Percentiles rank a stretch among this genome's conserved stretches.
phyloP scores from a whole-genome alignment of 2,888 invertebrate species.

The Odontocerum albicorne region DNA sequence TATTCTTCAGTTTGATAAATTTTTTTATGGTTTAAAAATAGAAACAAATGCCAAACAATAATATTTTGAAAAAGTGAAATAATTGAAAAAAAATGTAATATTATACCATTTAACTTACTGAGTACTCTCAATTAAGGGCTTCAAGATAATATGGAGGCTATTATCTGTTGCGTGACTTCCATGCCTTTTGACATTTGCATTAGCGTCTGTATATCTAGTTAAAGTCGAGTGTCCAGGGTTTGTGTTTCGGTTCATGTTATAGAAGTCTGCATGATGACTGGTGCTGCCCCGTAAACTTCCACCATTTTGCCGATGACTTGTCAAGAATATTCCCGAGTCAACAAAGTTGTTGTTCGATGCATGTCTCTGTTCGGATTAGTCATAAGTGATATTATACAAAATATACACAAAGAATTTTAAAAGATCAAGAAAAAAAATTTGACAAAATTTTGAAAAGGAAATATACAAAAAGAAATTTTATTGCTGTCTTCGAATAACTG shows the following conservation, averaged over 20 bases:
- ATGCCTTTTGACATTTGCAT: conserved; percentile 44
- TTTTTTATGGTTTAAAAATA: no score
- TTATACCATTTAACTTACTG: conserved; percentile 50
- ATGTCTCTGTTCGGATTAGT: conserved; percentile 53
- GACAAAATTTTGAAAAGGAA: no score
- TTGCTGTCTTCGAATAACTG: no score
- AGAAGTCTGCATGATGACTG: conserved; percentile 32
- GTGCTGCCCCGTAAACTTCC: conserved; percentile 32
- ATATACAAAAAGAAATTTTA: no score
- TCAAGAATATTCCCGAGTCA: conserved; percentile 46
- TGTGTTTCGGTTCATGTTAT: conserved; percentile 31
- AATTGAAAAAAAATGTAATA: background rate
- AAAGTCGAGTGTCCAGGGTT: conserved; percentile 28
- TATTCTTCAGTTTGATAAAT: no score
- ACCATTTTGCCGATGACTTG: conserved; percentile 33
- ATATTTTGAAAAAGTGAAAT: background rate
- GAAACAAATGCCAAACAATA: no score
- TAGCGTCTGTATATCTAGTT: conserved; percentile 37
- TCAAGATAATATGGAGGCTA: conserved; percentile 60
- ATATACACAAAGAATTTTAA: no score
- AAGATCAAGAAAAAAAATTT: no score
- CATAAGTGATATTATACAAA: no score
- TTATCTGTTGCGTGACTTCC: conserved; percentile 47
- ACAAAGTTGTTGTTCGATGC: conserved; percentile 63
- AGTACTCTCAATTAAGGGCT: conserved; percentile 61